These are phyloP conservation scores for Lucinisca nassula DNA, from an alignment of 2,888 invertebrate species.

Conservation along the genomic window DNA sequence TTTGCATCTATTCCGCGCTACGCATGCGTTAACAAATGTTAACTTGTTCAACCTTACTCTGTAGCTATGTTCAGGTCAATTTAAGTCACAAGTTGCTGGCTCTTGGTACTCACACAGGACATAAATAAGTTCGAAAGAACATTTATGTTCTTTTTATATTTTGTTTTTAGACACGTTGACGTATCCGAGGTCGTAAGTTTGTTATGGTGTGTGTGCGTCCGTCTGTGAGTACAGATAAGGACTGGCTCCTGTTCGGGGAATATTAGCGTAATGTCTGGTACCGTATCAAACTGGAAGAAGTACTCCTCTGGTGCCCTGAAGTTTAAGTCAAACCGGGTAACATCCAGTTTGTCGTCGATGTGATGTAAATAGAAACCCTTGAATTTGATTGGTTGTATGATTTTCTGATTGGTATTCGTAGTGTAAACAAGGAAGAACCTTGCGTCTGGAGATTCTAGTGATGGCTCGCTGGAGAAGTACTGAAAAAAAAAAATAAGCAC, in stretches of 20 bases:
- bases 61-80: neutral
- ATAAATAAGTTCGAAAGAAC: conserved; percentile 51
- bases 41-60: neutral
- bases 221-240: conserved; percentile 51
- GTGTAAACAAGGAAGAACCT: conserved; percentile 54
- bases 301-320: conserved; percentile 68
- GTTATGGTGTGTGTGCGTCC: neutral
- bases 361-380: conserved; percentile 67
- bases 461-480: conserved; percentile 42
- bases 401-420: conserved; percentile 41
- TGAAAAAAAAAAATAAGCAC: too few relatives aligned
- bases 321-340: conserved; percentile 61
- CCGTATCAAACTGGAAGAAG: conserved; percentile 63
- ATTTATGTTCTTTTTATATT: conserved; percentile 29
- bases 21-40: neutral
- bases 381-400: conserved; percentile 60
- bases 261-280: conserved; percentile 32
- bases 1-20: neutral
- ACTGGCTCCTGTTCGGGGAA: neutral
- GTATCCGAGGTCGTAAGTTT: conserved; percentile 10
- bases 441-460: conserved; percentile 49
- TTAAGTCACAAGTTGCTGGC: neutral
- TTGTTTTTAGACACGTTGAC: conserved; percentile 13
- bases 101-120: conserved; percentile 52
- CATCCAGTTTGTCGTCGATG: conserved; percentile 54